Percentiles rank a stretch among this genome's conserved stretches.
Conservation (phyloP, 2,888 invertebrate species). For the Subacronicta megacephala region DNA sequence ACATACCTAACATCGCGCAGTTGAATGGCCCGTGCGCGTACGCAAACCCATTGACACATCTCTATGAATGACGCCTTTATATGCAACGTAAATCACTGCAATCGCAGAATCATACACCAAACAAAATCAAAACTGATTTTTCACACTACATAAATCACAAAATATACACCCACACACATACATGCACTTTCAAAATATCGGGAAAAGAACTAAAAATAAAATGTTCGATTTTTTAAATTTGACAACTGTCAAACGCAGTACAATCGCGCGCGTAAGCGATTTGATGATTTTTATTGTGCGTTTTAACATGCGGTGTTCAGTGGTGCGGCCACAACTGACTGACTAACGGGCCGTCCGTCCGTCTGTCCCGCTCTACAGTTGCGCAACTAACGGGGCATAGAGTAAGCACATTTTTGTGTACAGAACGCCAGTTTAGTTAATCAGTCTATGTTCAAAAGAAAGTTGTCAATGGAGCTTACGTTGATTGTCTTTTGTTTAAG, state of each 20-base stretch:
- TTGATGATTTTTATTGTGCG: slow-evolving; percentile 63
- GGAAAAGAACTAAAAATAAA: not conserved
- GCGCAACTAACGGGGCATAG: slow-evolving; percentile 88
- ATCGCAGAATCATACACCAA: slow-evolving; percentile 39
- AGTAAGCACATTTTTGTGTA: slow-evolving; percentile 77
- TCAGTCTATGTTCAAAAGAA: slow-evolving; percentile 33
- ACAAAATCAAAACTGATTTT: slow-evolving; percentile 20
- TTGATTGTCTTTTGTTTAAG: slow-evolving; percentile 21
- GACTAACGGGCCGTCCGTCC: slow-evolving; percentile 77
- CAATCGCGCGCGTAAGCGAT: slow-evolving; percentile 59
- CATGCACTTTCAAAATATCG: not conserved
- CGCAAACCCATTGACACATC: slow-evolving; percentile 85
- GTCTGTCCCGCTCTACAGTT: slow-evolving; percentile 79
- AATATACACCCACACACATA: slow-evolving; percentile 12
- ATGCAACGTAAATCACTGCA: slow-evolving; percentile 58
- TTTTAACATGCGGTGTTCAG: slow-evolving; percentile 69
- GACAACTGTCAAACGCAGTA: slow-evolving; percentile 63
- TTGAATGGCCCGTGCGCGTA: slow-evolving; percentile 77
- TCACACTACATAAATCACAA: slow-evolving; percentile 23
- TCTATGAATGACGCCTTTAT: slow-evolving; percentile 73
- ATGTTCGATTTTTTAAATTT: slow-evolving; percentile 33
- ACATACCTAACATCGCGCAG: slow-evolving; percentile 76
- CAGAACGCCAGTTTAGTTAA: slow-evolving; percentile 67
- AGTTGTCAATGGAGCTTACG: slow-evolving; percentile 26
- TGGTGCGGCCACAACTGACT: slow-evolving; percentile 77